Evolutionary conservation across 2,888 invertebrate species (phyloP), one percentile per base, ranked within the genome.

Genomic region (Cephus pulcher): DNA sequence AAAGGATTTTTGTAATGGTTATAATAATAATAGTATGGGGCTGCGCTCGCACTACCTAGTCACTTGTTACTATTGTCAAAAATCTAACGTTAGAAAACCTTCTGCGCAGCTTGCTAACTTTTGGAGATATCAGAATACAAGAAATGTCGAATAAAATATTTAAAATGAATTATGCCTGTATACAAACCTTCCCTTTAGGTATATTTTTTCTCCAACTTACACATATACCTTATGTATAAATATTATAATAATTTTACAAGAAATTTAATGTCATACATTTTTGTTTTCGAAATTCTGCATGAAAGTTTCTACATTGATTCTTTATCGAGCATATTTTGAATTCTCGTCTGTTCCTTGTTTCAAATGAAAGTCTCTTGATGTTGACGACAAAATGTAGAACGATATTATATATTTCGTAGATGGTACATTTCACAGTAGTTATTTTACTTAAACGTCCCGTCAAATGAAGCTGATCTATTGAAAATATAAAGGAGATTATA

Each of bases 1-100:
- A 35, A 74, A 30, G 33, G 30, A 71, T 70, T 83, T 76, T 83
- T 78, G 68, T 78, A 76, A 73, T 69, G 80, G 81, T 80, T 84
- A 85, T 81, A 78, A 84, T 84, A 81, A 85, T 84, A 87, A 86
- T 85, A 85, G 84, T 86, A 85, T 84, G 86, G 87, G 86, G 85
- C 86, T 86, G 86, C 88, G 86, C 86, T 86, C 87, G 88, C 88
- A 87, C 88, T 88, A 89, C 89, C 91, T 91, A 91, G 91, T 91
- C 91, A 91, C 88, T 90, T 88, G 87, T 89, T 89, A 88, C 86
- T 88, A 88, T 85, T 84, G 83, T 84, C 82, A 83, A 83, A 83
- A 85, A 86, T 86, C 81, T 88, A 86, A 84, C 80, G 80, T 84
- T 88, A 87, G 84, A 81, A 81, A 87, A 84, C 81, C 56, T 86